Conservation (phyloP, 2,888 invertebrate genomes). For the Thelaira solivaga region DNA sequence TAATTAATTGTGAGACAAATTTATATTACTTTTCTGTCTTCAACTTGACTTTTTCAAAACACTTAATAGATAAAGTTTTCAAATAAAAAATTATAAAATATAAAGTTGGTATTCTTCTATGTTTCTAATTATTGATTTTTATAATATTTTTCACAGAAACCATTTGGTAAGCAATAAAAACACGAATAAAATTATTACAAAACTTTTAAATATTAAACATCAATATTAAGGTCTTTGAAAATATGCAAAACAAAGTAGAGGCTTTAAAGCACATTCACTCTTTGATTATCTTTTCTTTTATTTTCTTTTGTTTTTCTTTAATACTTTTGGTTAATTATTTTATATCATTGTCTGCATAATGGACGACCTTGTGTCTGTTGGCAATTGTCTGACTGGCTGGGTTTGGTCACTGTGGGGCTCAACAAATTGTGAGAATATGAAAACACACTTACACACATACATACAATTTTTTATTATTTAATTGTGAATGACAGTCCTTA, state of each 20-base stretch:
- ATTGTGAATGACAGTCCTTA: not conserved
- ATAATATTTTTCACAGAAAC: no score
- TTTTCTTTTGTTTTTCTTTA: not conserved
- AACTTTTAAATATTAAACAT: no score
- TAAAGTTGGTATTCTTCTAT: no score
- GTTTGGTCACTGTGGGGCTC: not conserved
- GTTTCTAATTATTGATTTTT: no score
- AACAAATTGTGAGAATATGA: not conserved
- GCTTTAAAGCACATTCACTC: constrained; percentile 8
- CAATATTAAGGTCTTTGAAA: not conserved
- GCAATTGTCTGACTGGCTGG: not conserved
- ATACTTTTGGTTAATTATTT: constrained; percentile 8
- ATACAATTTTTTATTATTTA: no score
- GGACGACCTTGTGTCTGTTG: not conserved
- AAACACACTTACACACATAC: not conserved
- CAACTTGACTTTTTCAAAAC: no score
- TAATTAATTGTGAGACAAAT: no score
- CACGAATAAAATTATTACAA: no score
- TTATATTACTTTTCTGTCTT: no score
- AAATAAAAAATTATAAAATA: no score
- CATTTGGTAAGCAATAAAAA: constrained; percentile 48
- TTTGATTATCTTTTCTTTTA: not conserved
- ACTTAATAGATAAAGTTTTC: no score
- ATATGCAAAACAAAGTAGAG: not conserved
- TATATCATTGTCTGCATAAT: not conserved